Percentiles rank a stretch among this genome's conserved stretches.
These are phyloP conservation scores for Colius striatus DNA, from an alignment of 2,113 vertebrate species.

Conservation along the genomic window DNA sequence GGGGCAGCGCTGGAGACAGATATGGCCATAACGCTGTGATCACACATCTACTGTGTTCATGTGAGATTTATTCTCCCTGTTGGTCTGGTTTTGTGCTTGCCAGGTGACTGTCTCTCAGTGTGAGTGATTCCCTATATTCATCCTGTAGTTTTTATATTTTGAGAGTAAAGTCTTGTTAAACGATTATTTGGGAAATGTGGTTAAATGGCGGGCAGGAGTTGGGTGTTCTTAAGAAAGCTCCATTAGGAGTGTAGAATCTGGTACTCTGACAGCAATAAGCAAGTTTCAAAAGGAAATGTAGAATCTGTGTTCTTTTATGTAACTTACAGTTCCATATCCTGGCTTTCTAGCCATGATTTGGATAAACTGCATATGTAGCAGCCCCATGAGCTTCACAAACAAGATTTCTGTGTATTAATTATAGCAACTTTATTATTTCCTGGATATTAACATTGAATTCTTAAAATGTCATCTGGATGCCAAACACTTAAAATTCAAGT, in stretches of 20 bases:
- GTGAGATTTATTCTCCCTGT: background rate
- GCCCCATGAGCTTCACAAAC: background rate
- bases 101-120: background rate
- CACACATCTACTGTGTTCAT: rapidly evolving
- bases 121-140: background rate
- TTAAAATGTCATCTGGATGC: constrained; percentile 45
- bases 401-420: constrained; percentile 38
- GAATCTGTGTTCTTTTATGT: constrained; percentile 42
- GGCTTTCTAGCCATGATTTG: constrained; percentile 30
- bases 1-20: too few species aligned
- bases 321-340: constrained; percentile 11
- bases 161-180: background rate
- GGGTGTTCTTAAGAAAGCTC: background rate
- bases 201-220: background rate
- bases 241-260: background rate
- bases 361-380: background rate
- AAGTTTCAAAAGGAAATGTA: constrained; percentile 16
- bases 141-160: background rate
- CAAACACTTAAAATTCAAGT: constrained; percentile 44
- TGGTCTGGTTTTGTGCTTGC: background rate
- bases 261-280: background rate
- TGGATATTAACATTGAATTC: constrained; percentile 42
- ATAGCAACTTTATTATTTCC: constrained; percentile 56
- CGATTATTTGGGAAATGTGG: background rate
- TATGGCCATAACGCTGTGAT: rapidly evolving